A percentile compares a stretch with the other conserved stretches of the same genome.
phyloP scores from a whole-genome alignment of 2,113 vertebrate species.

The Penelope pileata region DNA sequence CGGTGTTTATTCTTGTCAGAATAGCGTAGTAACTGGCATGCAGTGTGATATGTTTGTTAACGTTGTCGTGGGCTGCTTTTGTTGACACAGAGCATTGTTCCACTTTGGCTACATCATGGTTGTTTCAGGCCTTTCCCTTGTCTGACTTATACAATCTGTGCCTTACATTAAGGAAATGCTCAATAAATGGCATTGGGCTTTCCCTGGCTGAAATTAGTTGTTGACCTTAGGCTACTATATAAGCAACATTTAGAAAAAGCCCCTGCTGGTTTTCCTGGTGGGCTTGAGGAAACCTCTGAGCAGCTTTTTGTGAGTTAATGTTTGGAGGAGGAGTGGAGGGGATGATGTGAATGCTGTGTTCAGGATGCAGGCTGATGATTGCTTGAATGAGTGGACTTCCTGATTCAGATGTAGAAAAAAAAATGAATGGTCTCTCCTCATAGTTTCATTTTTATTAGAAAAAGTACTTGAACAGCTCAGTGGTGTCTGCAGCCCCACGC shows the following conservation, averaged over 20 bases:
- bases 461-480: neutral
- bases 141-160: neutral
- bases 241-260: slow-evolving; percentile 20
- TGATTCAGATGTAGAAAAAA: slow-evolving; percentile 45
- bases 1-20: neutral
- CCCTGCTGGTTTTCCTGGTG: slow-evolving; percentile 45
- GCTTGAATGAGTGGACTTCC: slow-evolving; percentile 61
- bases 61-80: neutral
- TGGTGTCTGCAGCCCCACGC: slow-evolving; percentile 14
- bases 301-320: neutral
- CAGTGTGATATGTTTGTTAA: neutral
- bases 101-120: neutral
- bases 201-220: slow-evolving; percentile 36
- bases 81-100: neutral
- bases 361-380: neutral
- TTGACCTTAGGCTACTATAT: slow-evolving; percentile 41
- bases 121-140: neutral
- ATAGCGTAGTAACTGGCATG: neutral
- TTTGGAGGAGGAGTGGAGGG: slow-evolving; percentile 2
- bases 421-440: slow-evolving; percentile 49
- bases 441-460: slow-evolving; percentile 55
- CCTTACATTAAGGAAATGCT: slow-evolving; percentile 29
- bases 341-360: neutral
- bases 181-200: slow-evolving; percentile 36
- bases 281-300: neutral